Evolutionary conservation across 2,797 vertebrate species (phyloP).

Genomic region (Protosalanx chinensis): DNA sequence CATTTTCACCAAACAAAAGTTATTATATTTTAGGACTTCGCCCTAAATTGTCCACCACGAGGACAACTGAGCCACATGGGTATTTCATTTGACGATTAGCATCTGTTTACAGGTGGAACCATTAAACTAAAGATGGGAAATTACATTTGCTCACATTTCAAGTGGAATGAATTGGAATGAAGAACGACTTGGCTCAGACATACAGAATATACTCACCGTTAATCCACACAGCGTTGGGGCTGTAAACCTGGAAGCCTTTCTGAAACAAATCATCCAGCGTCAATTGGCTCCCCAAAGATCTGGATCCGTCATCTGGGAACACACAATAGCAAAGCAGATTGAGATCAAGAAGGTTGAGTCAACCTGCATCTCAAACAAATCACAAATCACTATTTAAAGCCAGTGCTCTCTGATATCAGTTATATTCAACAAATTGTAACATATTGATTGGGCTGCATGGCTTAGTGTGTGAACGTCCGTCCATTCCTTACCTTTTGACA

Average conservation of each 20-base stretch:
- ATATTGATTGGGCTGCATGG: background rate
- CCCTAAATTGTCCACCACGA: background rate
- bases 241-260: conserved; percentile 62
- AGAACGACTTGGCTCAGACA: background rate
- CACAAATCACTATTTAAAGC: background rate
- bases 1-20: conserved; percentile 14
- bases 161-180: no score
- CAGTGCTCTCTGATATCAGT: background rate
- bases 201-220: conserved; percentile 53
- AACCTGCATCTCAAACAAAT: background rate
- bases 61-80: background rate
- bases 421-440: background rate
- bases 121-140: no score
- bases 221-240: conserved; percentile 70
- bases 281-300: conserved; percentile 53
- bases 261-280: conserved; percentile 71
- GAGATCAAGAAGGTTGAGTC: background rate
- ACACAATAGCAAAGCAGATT: background rate
- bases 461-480: no score
- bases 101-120: background rate
- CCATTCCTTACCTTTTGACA: conserved; percentile 66
- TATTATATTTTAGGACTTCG: conserved; percentile 24
- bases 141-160: no score
- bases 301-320: conserved; percentile 54
- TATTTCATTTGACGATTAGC: background rate